These are phyloP conservation scores for Hypotaenidia okinawae DNA, from an alignment of 2,797 vertebrate species.

Conservation along the genomic window DNA sequence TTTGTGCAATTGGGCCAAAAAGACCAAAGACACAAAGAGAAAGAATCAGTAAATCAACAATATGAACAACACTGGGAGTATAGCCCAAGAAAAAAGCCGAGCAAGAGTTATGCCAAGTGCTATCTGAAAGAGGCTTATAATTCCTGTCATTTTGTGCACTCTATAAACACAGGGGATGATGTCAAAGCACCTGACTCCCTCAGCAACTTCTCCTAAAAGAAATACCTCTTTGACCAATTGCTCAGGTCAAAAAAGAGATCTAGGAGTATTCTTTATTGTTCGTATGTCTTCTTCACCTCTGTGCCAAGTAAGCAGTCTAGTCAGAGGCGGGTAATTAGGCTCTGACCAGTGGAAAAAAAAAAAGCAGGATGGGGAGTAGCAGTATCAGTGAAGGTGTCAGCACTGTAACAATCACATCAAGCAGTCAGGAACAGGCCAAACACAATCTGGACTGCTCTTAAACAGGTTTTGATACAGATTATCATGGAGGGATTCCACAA, in stretches of 20 bases:
- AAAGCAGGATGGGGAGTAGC: background rate
- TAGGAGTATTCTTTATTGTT: background rate
- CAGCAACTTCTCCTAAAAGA: background rate
- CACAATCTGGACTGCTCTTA: background rate
- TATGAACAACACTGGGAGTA: background rate
- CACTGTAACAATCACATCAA: background rate
- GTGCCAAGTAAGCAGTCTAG: background rate
- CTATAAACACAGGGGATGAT: background rate
- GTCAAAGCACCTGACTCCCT: background rate
- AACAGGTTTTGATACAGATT: background rate
- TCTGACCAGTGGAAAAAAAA: background rate
- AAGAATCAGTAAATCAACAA: conserved; percentile 4
- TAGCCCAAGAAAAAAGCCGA: background rate
- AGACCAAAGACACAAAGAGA: background rate
- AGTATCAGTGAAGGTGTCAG: background rate
- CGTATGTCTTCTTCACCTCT: background rate
- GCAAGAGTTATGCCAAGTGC: background rate
- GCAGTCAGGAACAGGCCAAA: background rate
- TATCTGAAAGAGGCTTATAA: background rate
- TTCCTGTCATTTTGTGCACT: background rate
- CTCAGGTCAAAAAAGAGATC: background rate
- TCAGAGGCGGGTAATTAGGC: background rate
- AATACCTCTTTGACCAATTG: background rate
- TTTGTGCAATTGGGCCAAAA: background rate
- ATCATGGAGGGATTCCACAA: background rate